Evolutionary conservation across 2,797 vertebrate species (phyloP), one percentile per base, ranked within the genome.

Genomic region (Zenarchopterus dispar): DNA sequence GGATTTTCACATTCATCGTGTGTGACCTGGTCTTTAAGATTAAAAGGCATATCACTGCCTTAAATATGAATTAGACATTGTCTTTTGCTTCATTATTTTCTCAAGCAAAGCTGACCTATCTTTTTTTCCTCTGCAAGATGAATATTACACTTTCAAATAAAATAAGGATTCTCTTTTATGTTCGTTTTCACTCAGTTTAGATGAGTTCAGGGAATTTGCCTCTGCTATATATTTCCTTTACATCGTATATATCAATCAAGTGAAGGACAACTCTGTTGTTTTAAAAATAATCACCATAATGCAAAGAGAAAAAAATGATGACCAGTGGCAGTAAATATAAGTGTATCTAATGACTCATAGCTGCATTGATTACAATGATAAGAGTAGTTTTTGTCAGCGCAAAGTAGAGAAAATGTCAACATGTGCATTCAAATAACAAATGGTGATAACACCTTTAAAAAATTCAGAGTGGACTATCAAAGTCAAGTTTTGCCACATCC

Each of bases 361-460:
- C 24, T 24, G 24, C 24, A 31, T 33, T 51, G 39, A 69, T 75
- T 36, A 69, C 80, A 73, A 83, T 71, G n/a, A 45, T 52, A 63
- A 63, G 44, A 77, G 56, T 54, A 70, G 70, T 57, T 69, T 56
- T 17, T 54, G 56, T 77, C 79, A 84, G 79, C 73, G 53, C 42
- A 72, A 80, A 75, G 28, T 36, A 36, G 45, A 69, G 51, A 33
- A 72, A 60, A 43, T 67, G 33, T 56, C 42, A 54, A 46, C 49
- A 61, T 19, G 26, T 36, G 10, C 10, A 36, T 11, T 36, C 33
- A 36, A 3, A 36, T 5, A 24, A 24, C 24, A 24, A 5, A 2
- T 24, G 24, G 24, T 24, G 5, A 24, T 6, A n/a, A 28, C 5
- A 6, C 28, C 28, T 28, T 28, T 28, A 4, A 28, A 28, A 5